These are phyloP conservation scores for Pseudocheirus occidentalis DNA, from an alignment of 2,797 vertebrate species.

Conservation along the genomic window DNA sequence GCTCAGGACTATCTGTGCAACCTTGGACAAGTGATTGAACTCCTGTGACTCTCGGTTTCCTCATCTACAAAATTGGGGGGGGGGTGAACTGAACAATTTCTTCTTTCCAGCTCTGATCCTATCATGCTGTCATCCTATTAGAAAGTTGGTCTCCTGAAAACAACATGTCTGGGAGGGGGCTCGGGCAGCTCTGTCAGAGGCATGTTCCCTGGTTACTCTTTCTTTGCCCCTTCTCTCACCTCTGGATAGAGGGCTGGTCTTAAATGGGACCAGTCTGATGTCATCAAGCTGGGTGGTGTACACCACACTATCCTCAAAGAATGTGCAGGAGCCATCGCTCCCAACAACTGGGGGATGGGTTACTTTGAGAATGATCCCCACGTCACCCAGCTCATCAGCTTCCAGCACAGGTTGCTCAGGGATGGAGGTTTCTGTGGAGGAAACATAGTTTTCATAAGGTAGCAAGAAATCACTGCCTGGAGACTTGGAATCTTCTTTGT, in stretches of 20 bases:
- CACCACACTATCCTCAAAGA: conserved; percentile 80
- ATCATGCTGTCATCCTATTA: neutral
- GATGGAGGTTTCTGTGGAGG: conserved; percentile 65
- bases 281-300: conserved; percentile 69
- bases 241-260: conserved; percentile 30
- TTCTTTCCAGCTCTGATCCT: neutral
- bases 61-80: neutral
- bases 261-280: neutral
- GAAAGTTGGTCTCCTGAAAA: neutral
- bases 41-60: neutral
- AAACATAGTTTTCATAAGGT: neutral
- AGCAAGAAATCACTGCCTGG: neutral
- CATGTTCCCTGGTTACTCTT: neutral
- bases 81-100: neutral
- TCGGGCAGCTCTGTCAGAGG: neutral
- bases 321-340: conserved; percentile 72
- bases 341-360: conserved; percentile 77
- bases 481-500: neutral
- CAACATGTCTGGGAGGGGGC: neutral
- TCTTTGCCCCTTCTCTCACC: conserved; percentile 60
- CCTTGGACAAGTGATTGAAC: neutral
- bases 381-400: conserved; percentile 46
- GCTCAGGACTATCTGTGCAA: neutral
- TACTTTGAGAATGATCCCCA: conserved; percentile 78
- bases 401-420: conserved; percentile 64